phyloP scores from a whole-genome alignment of 2,888 invertebrate genomes.

The Drosophila paramelanica region DNA sequence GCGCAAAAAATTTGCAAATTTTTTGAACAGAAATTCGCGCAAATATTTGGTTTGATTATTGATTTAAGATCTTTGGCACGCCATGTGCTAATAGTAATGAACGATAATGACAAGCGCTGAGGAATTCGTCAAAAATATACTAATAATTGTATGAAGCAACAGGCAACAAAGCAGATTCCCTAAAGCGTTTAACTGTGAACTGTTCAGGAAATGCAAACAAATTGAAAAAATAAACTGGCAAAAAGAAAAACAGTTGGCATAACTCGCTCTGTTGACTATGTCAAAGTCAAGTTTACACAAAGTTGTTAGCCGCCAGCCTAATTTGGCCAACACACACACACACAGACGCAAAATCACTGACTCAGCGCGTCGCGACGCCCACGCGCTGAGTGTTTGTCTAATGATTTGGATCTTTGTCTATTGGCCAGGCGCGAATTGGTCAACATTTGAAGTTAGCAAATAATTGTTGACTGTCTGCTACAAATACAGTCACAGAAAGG shows the following conservation, averaged over 20 bases:
- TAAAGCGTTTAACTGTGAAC: conserved; percentile 13
- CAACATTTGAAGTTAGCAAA: conserved; percentile 25
- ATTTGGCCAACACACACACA: conserved; percentile 45
- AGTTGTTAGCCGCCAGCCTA: conserved; percentile 38
- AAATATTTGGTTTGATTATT: conserved; percentile 55
- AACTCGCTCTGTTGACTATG: conserved; percentile 34
- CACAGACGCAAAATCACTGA: conserved; percentile 21
- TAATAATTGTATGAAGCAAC: conserved; percentile 10
- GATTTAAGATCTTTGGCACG: conserved; percentile 40
- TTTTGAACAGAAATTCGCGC: conserved; percentile 40
- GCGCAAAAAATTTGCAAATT: conserved; percentile 48
- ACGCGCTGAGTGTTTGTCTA: conserved; percentile 40
- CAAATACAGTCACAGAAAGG: background rate
- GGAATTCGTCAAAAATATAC: conserved; percentile 12
- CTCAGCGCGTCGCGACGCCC: conserved; percentile 40
- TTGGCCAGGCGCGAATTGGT: conserved; percentile 14
- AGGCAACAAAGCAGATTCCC: conserved; percentile 22
- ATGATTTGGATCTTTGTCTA: conserved; percentile 16
- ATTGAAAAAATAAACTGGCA: background rate
- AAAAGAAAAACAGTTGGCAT: conserved; percentile 9
- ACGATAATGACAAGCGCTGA: conserved; percentile 15
- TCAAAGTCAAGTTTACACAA: conserved; percentile 70
- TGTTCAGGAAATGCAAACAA: conserved; percentile 48
- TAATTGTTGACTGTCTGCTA: conserved; percentile 5
- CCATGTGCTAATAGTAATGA: conserved; percentile 31